Base-by-base conservation (phyloP, 2,797 vertebrate genomes). In the Hydrolagus colliei region DNA sequence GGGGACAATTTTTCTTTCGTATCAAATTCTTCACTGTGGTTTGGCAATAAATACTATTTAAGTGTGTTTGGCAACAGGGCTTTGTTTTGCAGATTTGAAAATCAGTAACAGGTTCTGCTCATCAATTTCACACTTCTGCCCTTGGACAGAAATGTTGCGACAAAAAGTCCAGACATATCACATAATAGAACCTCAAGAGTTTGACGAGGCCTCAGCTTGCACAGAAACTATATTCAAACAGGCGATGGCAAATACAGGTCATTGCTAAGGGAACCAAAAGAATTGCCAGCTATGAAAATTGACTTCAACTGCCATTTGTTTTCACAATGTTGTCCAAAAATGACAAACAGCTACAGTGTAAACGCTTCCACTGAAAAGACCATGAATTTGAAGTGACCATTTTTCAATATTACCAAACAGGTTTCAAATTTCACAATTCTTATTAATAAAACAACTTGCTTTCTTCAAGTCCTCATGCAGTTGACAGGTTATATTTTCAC, bases 261-360 rank as follows among this genome's bases (percentile, higher is more conserved):
- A 80, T 88, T 91, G 90, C 87, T 88, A 87, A 90, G 86, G 90
- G 89, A 90, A 86, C 82, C 59, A 27, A 61, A 72, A 74, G 20
- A 62, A 74, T 27, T 79, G 82, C 86, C 87, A 87, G 74, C 88
- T 87, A 74, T 84, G 88, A 87, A 52, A 87, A 88, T 88, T 87
- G 87, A 86, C 68, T 87, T 87, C 86, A 88, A 88, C 89, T 88
- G 87, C 87, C 88, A 90, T 88, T 89, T 92, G 89, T 86, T 87
- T 63, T 86, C 72, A 85, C 79, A 73, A 61, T 65, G 61, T 62
- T 86, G 59, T 59, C 5, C 72, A 63, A 61, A 13, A 73, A 20
- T 13, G 75, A 77, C 41, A 74, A 62, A 2, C 18, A 22, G 35
- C 41, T 72, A 52, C 41, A 85, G n/a, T 73, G 20, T 86, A 86